phyloP scores from a whole-genome alignment of 2,113 vertebrate genomes.

The Cacatua alba region DNA sequence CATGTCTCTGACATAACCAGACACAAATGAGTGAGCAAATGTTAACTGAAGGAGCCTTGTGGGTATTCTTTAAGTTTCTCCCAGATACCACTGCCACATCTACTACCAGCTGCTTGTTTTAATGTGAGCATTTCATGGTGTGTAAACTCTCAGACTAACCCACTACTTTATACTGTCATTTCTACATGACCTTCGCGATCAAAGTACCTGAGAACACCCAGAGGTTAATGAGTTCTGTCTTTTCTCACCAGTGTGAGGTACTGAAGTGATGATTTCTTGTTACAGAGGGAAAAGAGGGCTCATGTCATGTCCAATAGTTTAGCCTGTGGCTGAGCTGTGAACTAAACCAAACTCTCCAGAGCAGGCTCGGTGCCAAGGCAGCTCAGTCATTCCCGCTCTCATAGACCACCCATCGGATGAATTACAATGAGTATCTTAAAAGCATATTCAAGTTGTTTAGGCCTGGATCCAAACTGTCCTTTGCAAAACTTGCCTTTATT shows the following conservation, averaged over 20 bases:
- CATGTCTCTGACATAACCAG: neutral
- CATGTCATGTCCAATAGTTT: neutral
- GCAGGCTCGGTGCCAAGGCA: neutral
- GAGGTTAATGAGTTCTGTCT: conserved; percentile 12
- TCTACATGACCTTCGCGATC: neutral
- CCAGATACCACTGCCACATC: neutral
- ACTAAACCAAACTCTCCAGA: neutral
- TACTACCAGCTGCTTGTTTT: neutral
- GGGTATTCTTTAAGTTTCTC: neutral
- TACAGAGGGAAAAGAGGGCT: neutral
- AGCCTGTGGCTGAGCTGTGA: neutral
- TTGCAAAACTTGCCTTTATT: neutral
- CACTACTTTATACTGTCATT: neutral
- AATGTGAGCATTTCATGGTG: neutral
- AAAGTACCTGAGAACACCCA: neutral
- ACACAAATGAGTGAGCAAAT: accelerated
- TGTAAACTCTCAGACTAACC: neutral
- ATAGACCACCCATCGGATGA: neutral
- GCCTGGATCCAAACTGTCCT: neutral
- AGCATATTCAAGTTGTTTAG: neutral
- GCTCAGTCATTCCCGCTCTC: neutral
- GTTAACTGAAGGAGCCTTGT: neutral
- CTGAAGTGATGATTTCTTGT: neutral
- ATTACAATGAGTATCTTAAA: neutral
- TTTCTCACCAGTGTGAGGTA: neutral